Evolutionary conservation across 2,888 invertebrate species (phyloP).

Genomic region (Andrena trimmerana): DNA sequence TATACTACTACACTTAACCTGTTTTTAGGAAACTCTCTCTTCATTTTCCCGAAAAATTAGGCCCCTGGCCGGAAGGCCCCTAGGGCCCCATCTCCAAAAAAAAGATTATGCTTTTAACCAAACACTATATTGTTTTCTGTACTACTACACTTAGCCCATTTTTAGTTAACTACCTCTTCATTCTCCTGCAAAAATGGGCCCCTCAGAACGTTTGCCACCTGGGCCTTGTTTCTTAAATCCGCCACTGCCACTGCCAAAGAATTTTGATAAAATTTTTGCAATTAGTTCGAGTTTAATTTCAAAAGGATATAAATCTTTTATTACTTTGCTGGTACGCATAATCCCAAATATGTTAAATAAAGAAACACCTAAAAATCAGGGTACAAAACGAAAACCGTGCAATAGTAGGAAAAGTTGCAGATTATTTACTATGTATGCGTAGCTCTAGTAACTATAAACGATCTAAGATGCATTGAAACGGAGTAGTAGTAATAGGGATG

Average conservation of each 20-base stretch:
- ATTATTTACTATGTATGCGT: constrained; percentile 53
- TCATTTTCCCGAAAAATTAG: no score
- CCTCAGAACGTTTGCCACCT: no score
- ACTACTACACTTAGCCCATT: no score
- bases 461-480: constrained; percentile 27
- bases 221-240: no score
- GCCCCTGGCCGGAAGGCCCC: no score
- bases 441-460: constrained; percentile 44
- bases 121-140: no score
- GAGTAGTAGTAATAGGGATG: constrained; percentile 13
- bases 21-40: no score
- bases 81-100: no score
- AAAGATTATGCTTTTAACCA: no score
- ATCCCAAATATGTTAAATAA: constrained; percentile 27
- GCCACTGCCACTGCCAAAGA: constrained; percentile 17
- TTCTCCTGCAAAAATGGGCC: no score
- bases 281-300: constrained; percentile 14
- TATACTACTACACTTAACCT: no score
- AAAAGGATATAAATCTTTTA: constrained; percentile 33
- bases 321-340: constrained; percentile 7
- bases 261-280: constrained; percentile 11
- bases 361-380: constrained; percentile 61
- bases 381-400: constrained; percentile 60
- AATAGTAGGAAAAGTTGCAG: constrained; percentile 52
- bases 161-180: no score